Evolutionary conservation across 2,113 vertebrate genomes (phyloP), one percentile per base, ranked within the genome.

Genomic region (Pomatostomus ruficeps): DNA sequence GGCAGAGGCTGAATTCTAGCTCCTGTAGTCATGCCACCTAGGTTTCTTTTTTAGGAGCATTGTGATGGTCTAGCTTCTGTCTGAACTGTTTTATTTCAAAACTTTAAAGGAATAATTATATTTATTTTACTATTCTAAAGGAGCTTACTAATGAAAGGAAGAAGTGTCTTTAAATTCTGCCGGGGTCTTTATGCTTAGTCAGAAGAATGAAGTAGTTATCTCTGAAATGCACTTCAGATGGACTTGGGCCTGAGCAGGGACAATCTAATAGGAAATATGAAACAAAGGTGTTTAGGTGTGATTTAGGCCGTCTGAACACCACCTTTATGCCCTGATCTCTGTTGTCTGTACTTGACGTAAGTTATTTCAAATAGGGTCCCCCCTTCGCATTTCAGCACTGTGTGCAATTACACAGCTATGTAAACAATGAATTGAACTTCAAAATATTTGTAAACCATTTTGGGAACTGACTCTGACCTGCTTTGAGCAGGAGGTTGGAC

Each of bases 1-100:
- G 88, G 94, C 95, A 96, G 94, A 83, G 91, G 12, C 85, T 38
- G 75, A 71, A 35, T 85, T 91, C 54, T 68, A 24, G 33, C 48
- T 95, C 55, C 59, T 4, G 1, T 66, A 80, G 75, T 94, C 94
- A 93, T 62, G 71, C 63, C 59, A 83, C 67, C 62, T 73, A 9
- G 29, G 35, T 80, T 93, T 92, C 76, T 84, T 92, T 80, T 88
- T 58, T 21, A 58, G 17, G 49, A 71, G 14, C 55, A n/a, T 51
- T 90, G 54, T 40, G 65, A 76, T 88, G 75, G 31, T 94, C 48
- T 62, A 22, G 54, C 85, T 95, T 77, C 55, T 73, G 10, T 51
- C 42, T 70, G 52, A 84, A 59, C 38, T 90, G 78, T 88, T 94
- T 94, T 70, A 51, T 90, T 83, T 91, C 26, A 66, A 36, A 88